These are phyloP conservation scores for Denticeps clupeoides DNA, from an alignment of 2,797 vertebrate species.

Conservation along the genomic window DNA sequence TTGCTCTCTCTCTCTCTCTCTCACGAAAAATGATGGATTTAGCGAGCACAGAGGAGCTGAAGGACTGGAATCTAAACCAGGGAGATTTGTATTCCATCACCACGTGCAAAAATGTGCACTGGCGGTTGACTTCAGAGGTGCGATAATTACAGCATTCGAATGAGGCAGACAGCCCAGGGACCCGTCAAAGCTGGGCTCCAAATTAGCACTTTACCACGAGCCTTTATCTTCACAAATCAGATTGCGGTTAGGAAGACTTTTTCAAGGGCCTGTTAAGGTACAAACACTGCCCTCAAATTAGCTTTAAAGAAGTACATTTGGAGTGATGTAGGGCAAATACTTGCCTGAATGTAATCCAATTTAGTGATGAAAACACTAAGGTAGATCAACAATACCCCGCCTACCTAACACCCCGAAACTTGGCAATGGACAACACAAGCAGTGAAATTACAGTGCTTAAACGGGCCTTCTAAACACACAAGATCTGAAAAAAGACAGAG, in stretches of 20 bases:
- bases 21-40: slow-evolving; percentile 31
- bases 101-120: not conserved
- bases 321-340: not conserved
- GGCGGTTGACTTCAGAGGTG: slow-evolving; percentile 1
- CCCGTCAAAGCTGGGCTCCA: not conserved
- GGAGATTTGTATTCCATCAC: slow-evolving; percentile 25
- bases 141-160: not conserved
- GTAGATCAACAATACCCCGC: too few species aligned
- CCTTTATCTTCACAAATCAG: too few species aligned
- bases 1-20: not conserved
- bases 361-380: not conserved
- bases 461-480: too few species aligned
- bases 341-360: not conserved
- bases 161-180: not conserved
- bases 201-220: not conserved
- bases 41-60: slow-evolving; percentile 11
- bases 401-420: too few species aligned
- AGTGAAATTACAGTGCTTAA: too few species aligned
- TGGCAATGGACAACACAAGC: too few species aligned
- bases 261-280: not conserved
- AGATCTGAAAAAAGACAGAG: too few species aligned
- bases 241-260: not conserved
- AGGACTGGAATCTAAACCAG: slow-evolving; percentile 17
- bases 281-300: not conserved
- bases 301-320: not conserved